Percentiles rank a stretch among this genome's conserved stretches.
These are phyloP conservation scores for Monoplex corrugatus DNA, from an alignment of 2,888 invertebrate species.

Conservation along the genomic window DNA sequence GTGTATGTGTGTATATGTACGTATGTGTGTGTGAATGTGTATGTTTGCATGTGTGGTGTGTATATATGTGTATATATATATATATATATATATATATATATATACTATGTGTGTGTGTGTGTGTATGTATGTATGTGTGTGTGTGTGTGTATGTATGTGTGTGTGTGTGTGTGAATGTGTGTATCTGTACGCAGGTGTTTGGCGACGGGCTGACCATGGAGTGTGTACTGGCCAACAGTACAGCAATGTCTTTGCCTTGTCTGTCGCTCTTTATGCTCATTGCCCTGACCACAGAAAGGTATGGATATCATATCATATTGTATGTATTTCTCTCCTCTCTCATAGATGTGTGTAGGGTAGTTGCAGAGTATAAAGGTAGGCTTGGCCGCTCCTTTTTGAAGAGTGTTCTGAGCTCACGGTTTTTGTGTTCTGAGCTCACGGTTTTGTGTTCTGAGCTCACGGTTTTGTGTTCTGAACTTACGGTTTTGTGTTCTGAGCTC, in stretches of 20 bases:
- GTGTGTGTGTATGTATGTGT: neutral
- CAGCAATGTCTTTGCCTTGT: neutral
- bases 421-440: too few species aligned
- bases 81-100: neutral
- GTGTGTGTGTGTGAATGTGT: neutral
- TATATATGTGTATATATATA: neutral
- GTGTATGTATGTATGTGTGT: neutral
- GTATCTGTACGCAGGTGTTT: slow-evolving; percentile 5
- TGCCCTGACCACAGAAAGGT: slow-evolving; percentile 33
- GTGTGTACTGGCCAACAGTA: slow-evolving; percentile 44
- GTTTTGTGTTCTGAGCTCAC: too few species aligned
- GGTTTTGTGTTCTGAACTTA: too few species aligned
- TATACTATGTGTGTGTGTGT: neutral
- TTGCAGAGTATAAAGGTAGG: too few species aligned
- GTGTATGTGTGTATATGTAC: neutral
- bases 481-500: too few species aligned
- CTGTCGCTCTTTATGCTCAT: slow-evolving; percentile 34
- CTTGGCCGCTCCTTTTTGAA: too few species aligned
- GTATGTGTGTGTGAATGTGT: neutral
- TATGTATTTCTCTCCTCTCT: too few species aligned
- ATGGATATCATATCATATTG: too few species aligned
- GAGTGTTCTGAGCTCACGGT: too few species aligned
- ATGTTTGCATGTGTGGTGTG: neutral
- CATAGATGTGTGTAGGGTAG: too few species aligned
- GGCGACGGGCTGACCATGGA: neutral